Base-by-base conservation (phyloP, 2,888 invertebrate genomes). In the Heliconius cydno region DNA sequence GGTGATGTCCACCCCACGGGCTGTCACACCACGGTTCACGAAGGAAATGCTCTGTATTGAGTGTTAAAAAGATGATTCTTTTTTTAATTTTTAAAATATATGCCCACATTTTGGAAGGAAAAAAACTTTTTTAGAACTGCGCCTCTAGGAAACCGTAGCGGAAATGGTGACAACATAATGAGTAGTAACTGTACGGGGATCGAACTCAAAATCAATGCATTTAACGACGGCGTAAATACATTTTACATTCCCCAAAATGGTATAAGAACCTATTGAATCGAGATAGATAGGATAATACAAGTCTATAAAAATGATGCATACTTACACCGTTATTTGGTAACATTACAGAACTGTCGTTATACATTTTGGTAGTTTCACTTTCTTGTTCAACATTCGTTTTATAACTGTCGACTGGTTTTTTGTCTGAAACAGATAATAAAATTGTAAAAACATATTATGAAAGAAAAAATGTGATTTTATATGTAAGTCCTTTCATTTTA, bases 1-100 rank as follows among this genome's bases (percentile, higher is more conserved):
- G 82, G 96, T 96, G 72, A 94, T 92, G 85, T 94, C 94, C 0
- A 88, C 86, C 60, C 95, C 94, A 78, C 95, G 90, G n/a, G 96
- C 96, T 22, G 95, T 94, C 74, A 96, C 96, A 38, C 97, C 97
- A 84, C 96, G 96, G 88, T 96, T 96, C 86, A 96, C 95, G 88
- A 96, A 95, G 83, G 95, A 96, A 88, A 97, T 96, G 87, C 97
- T 97, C 88, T 97, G 96, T 63, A 28, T 28, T 22, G 19, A 22
- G 12, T n/a, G n/a, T n/a, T n/a, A 60, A n/a, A 60, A 60, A 12
- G 0, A 52, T 52, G 52, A 22, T 52, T n/a, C n/a, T 0, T 22
- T 52, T 52, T 52, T 52, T 52, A 19, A 22, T 7, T 52, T 52
- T 22, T 52, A 52, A 22, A 52, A 19, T 19, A 6, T 52, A 19